Base-by-base conservation (phyloP, 2,888 invertebrate species). In the Calameuta pallipes region DNA sequence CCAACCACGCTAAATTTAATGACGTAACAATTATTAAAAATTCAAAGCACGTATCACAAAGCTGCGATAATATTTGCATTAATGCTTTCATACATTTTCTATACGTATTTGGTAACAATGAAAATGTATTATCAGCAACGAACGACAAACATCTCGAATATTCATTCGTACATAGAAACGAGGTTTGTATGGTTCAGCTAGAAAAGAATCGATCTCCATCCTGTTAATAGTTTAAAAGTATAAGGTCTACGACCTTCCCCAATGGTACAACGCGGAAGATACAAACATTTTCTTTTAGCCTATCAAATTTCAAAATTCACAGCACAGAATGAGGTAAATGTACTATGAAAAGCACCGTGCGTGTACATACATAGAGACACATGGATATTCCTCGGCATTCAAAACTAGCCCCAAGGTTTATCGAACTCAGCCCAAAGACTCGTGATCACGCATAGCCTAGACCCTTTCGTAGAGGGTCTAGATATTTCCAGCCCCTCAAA, bases 161-260 rank as follows among this genome's bases (percentile, higher is more conserved):
- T 56, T 56, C 69, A 77, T 79, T 76, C 69, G 71, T 37, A 76
- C 75, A 83, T 84, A 80, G 84, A 85, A 84, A 86, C 76, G 71
- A 81, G 83, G 85, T 87, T 88, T 86, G 85, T 83, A 83, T 79
- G 84, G 85, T 80, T 83, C 84, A 80, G 75, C 85, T 84, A 86
- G 87, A 88, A 86, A 84, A 9, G 86, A 87, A 89, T 88, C 88
- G 88, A 89, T 88, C 87, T 83, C 82, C 84, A 84, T 82, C 81
- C 83, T 82, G 84, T 88, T 88, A 89, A 88, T 88, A 89, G 86
- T 88, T 84, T 83, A 86, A 80, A 83, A 80, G 81, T 56, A 83
- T 82, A 85, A 85, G 88, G 88, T 88, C 88, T 88, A 86, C 85
- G 87, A 88, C 88, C 88, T 88, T 86, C 81, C 79, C 78, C 69